A percentile compares a stretch with the other conserved stretches of the same genome.
Conservation (phyloP, 1,140 invertebrate genomes). For the Antheraea pernyi region DNA sequence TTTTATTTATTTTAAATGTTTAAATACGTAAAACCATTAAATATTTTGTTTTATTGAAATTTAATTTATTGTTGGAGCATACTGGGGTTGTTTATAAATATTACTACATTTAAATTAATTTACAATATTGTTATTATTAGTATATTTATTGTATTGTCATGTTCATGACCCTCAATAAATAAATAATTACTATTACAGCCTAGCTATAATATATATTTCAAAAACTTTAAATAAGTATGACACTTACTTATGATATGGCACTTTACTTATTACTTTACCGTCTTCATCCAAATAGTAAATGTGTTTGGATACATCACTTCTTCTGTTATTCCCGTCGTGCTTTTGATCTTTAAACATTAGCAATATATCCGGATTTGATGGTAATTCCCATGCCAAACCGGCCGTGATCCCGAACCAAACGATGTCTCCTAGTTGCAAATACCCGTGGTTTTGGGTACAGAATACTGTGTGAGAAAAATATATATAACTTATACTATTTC, state of each 20-base stretch:
- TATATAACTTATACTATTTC: no score
- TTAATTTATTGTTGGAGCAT: no score
- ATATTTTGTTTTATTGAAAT: no score
- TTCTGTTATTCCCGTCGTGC: conserved; percentile 32
- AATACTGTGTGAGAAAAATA: conserved; percentile 45
- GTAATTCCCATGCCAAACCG: conserved; percentile 87
- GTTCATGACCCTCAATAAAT: no score
- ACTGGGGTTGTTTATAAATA: no score
- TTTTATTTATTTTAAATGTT: no score
- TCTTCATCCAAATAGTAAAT: conserved; percentile 62
- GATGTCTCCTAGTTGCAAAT: conserved; percentile 72
- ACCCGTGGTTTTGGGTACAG: conserved; percentile 60
- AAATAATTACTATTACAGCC: no score
- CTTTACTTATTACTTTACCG: conserved; percentile 53
- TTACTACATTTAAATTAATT: no score
- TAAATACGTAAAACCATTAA: no score
- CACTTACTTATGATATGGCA: conserved; percentile 55
- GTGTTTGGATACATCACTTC: conserved; percentile 43
- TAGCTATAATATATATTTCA: no score
- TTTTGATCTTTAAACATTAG: conserved; percentile 50
- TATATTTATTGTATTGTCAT: no score
- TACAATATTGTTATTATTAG: no score
- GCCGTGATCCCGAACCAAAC: conserved; percentile 86
- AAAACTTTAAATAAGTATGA: conserved; percentile 13
- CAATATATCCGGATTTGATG: conserved; percentile 77